Evolutionary conservation across 2,888 invertebrate genomes (phyloP).

Genomic region (Brenthis daphne): DNA sequence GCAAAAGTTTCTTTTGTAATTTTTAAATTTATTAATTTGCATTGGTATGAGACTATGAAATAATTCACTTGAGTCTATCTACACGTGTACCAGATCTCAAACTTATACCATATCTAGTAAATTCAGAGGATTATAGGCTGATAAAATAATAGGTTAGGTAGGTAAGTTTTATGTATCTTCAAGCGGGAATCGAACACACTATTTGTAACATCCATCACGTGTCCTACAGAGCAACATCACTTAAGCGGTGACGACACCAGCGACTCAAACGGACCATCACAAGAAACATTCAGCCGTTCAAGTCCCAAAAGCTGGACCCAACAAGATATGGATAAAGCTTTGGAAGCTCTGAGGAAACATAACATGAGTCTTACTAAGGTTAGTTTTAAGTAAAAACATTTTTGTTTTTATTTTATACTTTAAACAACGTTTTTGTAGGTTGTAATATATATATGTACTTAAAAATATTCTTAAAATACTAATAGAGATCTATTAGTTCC

Average conservation of each 20-base stretch:
- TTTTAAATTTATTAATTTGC: too few relatives aligned
- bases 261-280: conserved; percentile 59
- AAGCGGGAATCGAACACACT: too few relatives aligned
- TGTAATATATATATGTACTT: neutral
- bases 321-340: conserved; percentile 93
- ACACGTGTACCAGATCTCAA: too few relatives aligned
- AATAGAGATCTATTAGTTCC: too few relatives aligned
- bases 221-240: conserved; percentile 56
- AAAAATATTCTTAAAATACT: too few relatives aligned
- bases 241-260: conserved; percentile 69
- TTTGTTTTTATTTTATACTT: neutral
- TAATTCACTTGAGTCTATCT: too few relatives aligned
- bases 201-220: neutral
- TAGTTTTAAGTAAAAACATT: conserved; percentile 16
- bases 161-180: too few relatives aligned
- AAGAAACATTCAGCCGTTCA: conserved; percentile 60
- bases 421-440: neutral
- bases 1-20: too few relatives aligned
- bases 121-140: too few relatives aligned
- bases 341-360: conserved; percentile 92
- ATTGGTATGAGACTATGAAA: too few relatives aligned
- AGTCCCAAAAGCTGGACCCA: conserved; percentile 93
- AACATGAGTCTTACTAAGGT: conserved; percentile 95
- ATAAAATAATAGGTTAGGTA: too few relatives aligned
- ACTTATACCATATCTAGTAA: too few relatives aligned